Evolutionary conservation across 2,113 vertebrate species (phyloP).

Genomic region (Actenoides hombroni): DNA sequence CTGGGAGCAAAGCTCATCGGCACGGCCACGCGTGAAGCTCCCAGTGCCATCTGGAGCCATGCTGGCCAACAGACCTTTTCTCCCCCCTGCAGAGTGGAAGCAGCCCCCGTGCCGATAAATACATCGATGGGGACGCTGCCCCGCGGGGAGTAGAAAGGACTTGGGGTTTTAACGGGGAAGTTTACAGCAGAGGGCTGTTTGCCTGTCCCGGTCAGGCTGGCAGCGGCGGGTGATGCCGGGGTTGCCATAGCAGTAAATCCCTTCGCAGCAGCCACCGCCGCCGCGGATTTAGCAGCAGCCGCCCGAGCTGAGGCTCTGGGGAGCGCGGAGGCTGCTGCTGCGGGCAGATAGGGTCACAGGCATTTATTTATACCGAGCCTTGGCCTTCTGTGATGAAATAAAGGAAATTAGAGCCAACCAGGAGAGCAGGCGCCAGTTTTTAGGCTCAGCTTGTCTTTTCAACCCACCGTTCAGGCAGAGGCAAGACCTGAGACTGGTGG

Average conservation of each 20-base stretch:
- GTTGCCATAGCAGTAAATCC: constrained; percentile 21
- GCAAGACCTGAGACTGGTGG: accelerated
- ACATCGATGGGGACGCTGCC: neutral
- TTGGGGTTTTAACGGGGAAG: neutral
- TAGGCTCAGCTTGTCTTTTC: neutral
- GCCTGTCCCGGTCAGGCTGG: neutral
- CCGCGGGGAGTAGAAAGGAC: neutral
- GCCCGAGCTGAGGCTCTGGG: neutral
- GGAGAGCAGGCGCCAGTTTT: neutral
- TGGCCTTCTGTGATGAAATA: neutral
- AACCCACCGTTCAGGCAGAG: neutral
- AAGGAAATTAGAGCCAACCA: neutral
- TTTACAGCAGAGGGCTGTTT: neutral
- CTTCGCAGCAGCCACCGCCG: neutral
- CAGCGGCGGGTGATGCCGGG: neutral
- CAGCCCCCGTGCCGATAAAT: neutral
- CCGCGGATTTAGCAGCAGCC: neutral
- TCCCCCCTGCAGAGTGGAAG: neutral
- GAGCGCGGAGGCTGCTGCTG: neutral
- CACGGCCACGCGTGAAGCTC: accelerated
- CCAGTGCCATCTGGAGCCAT: neutral
- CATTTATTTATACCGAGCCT: neutral
- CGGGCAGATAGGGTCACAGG: neutral
- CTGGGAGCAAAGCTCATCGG: neutral
- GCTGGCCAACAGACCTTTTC: neutral